Base-by-base conservation (phyloP, 2,113 vertebrate species). In the Puntigrus tetrazona region DNA sequence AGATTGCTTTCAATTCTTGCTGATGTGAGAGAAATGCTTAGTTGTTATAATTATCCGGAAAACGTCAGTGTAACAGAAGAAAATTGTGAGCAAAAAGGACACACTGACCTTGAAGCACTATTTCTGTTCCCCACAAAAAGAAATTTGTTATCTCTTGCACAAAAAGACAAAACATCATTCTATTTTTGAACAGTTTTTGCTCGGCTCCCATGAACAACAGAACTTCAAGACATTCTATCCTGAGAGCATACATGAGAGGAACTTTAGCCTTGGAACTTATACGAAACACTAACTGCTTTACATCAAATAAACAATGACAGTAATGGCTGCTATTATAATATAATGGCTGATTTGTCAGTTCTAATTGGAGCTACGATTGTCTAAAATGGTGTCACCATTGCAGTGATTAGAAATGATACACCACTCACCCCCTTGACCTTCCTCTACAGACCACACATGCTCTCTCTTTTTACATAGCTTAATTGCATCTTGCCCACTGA, bases 391-490 rank as follows among this genome's bases (percentile, higher is more conserved):
- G 80, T 84, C 84, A 84, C 86, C 11, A 38, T 81, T 87, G 70
- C 70, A 72, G 76, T 87, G 86, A 89, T 87, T 84, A 89, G 86
- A 84, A 87, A 89, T 80, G 73, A 83, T 83, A 85, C 81, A 83
- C 84, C 72, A 72, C 73, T 87, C 74, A 89, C 86, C 86, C 67
- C 52, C n/a, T 45, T 29, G 84, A 80, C 85, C 85, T 89, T 89
- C 86, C 78, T 82, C 77, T 57, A 72, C 55, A 77, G 80, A 81
- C 85, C 86, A 89, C 81, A 85, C 50, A 31, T 59, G 38, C 72
- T 82, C 74, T 86, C 84, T 87, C 80, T 83, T 77, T 87, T 89
- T 89, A 85, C 86, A 85, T 76, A n/a, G 81, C 63, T 74, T 89
- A 87, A 88, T 88, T 88, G 86, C 86, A 89, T 65, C 55, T 79